Evolutionary conservation across 2,797 vertebrate species (phyloP).

Genomic region (Tapera naevia): DNA sequence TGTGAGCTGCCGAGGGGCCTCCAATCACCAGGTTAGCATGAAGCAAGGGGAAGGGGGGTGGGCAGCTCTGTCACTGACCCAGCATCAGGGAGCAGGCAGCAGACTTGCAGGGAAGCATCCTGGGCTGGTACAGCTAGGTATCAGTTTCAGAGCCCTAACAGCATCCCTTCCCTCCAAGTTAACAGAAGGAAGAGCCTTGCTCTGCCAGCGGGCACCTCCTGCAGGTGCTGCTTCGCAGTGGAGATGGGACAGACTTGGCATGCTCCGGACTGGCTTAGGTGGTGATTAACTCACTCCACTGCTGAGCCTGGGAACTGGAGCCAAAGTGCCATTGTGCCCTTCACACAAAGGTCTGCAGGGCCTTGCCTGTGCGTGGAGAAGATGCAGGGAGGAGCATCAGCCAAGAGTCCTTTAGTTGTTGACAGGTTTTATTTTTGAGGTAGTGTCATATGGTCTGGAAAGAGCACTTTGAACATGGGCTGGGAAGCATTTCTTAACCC

Average conservation of each 20-base stretch:
- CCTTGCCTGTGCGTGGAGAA: background rate
- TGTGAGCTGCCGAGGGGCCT: background rate
- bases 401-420: background rate
- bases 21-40: background rate
- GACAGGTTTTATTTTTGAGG: background rate
- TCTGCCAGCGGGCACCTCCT: background rate
- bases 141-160: background rate
- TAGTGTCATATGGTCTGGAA: background rate
- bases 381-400: background rate
- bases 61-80: background rate
- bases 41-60: background rate
- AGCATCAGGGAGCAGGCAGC: background rate
- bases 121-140: background rate
- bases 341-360: background rate
- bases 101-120: background rate
- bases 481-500: background rate
- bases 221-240: background rate
- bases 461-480: rapidly evolving
- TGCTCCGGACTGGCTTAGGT: rapidly evolving
- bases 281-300: rapidly evolving
- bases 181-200: background rate
- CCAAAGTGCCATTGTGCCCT: rapidly evolving
- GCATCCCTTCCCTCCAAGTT: background rate
- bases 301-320: rapidly evolving
- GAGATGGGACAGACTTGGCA: background rate